These are phyloP conservation scores for Watsonalla cultraria DNA, from an alignment of 2,888 invertebrate genomes.

Conservation along the genomic window DNA sequence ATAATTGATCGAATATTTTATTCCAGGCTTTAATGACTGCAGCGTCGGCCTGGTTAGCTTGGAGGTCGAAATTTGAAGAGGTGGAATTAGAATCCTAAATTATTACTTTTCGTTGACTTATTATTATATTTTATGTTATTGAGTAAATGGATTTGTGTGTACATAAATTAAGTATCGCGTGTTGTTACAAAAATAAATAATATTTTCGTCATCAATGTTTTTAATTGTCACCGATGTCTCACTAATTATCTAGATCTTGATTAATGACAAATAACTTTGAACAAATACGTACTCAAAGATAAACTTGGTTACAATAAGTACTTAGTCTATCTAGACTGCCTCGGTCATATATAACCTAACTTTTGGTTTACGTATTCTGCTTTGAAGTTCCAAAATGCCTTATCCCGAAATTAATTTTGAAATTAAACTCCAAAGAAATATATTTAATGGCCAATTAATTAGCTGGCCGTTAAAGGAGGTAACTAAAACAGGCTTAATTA, in stretches of 20 bases:
- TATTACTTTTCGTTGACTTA: not conserved
- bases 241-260: not conserved
- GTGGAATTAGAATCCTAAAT: slow-evolving; percentile 58
- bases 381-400: no score
- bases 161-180: not conserved
- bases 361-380: no score
- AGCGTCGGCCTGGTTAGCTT: slow-evolving; percentile 52
- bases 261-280: no score
- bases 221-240: not conserved
- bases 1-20: not conserved
- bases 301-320: no score
- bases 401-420: no score
- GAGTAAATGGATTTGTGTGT: not conserved
- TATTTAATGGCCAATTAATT: no score
- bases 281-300: no score
- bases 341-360: no score
- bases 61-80: slow-evolving; percentile 56
- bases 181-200: not conserved
- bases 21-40: slow-evolving; percentile 47
- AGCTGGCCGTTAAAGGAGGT: no score
- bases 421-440: no score
- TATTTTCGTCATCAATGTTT: not conserved
- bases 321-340: no score
- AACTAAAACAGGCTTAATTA: no score
- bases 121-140: not conserved